Evolutionary conservation across 2,797 vertebrate species (phyloP), one percentile per base, ranked within the genome.

Genomic region (Chloroceryle amazona): DNA sequence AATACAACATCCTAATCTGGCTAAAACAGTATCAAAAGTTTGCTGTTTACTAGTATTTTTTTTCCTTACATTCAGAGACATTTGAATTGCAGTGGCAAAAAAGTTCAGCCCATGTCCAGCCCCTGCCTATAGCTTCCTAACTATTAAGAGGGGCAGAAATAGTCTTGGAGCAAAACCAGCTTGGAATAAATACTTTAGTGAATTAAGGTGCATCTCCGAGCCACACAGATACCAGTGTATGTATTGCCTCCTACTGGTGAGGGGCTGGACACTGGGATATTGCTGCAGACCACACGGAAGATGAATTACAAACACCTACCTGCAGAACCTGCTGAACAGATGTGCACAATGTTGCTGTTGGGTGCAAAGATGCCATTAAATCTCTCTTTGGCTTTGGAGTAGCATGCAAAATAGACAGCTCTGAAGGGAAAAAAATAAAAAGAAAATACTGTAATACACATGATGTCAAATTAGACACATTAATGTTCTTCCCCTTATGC

Each of bases 361-460:
- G 99, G 99, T 90, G 99, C 99, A 57, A 99, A 99, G 92, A 99
- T 65, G 62, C 98, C 96, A 96, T 99, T 99, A 97, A 99, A 99
- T 18, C 97, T 94, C 96, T 99, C 99, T 98, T 99, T 99, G 85
- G 99, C 98, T 97, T 99, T 99, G 5, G 99, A 99, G 97, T 99
- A 99, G 54, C 99, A 99, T 13, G 98, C 99, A 97, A 99, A 99
- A 96, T 99, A 99, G 95, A 99, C 99, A 67, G 99, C 99, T 98
- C 99, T 99, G 98, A 9, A 16, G 61, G 52, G 76, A 52, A 89
- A 33, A 86, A 31, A 14, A 57, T 7, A 22, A 3, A 52, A 65
- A 22, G 44, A 73, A 81, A 73, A 23, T 37, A 65, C 7, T 33
- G 33, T 47, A 82, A 68, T 22, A 72, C 7, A 78, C 12, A 70